Evolutionary conservation across 2,113 vertebrate species (phyloP), one percentile per base, ranked within the genome.

Genomic region (Sylvilagus bachmani): DNA sequence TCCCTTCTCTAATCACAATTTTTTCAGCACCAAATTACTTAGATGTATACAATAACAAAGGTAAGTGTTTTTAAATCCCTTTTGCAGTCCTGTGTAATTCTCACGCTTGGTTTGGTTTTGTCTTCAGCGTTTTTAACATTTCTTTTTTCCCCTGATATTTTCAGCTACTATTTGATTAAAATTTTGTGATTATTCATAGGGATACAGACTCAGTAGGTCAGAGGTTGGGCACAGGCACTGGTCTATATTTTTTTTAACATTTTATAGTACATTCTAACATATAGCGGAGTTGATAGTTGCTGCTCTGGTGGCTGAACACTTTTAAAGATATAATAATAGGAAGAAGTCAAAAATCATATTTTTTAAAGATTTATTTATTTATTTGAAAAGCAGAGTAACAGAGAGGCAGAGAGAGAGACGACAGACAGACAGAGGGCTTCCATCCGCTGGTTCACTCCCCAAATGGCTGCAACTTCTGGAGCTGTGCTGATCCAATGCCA

Each of bases 11-110:
- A 97, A 99, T 99, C 98, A 99, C 99, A 97, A 99, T 99, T 98
- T 99, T 99, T 98, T 99, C 99, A 95, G 99, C 99, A 97, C 99
- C 99, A 95, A 99, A 99, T 98, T 99, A 99, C 98, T 98, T 99
- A 99, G 99, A 99, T 97, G 99, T 99, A 97, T 99, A 99, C 99
- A 99, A 99, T 98, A 99, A 99, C 98, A 99, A 99, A 99, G 99
- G 99, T 99, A 98, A 98, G 98, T 80, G 49, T 79, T 74, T 90
- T 67, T 19, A 25, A 55, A 66, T 51, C 21, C 49, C 62, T 78
- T 66, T 94, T 74, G n/a, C 0, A 66, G 17, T 90, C 29, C 31
- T 89, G 9, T 64, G 51, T 90, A 49, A 38, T 36, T 53, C 13
- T 71, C 24, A 67, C 16, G 12, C 17, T 29, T n/a, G 29, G 77